Conservation (phyloP, 2,888 invertebrate genomes). For the Erebia palarica region DNA sequence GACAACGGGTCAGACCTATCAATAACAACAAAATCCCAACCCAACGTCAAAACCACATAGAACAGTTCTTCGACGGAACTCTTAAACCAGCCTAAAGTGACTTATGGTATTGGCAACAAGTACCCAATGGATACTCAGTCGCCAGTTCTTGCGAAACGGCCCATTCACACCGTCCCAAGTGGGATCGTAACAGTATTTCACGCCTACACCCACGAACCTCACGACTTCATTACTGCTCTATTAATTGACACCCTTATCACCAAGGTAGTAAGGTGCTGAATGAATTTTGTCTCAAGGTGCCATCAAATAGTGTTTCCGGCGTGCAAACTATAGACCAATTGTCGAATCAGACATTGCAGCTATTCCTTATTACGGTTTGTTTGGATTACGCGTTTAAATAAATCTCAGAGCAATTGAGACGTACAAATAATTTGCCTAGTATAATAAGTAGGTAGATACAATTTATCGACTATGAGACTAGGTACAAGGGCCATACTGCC, state of each 20-base stretch:
- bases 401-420: neutral
- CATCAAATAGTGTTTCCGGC: slow-evolving; percentile 20
- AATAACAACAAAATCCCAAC: too few relatives aligned
- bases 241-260: slow-evolving; percentile 4
- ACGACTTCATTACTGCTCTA: slow-evolving; percentile 20
- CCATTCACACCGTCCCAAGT: slow-evolving; percentile 34
- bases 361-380: slow-evolving; percentile 4
- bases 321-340: slow-evolving; percentile 19
- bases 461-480: too few relatives aligned
- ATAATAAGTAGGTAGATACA: neutral
- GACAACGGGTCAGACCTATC: too few relatives aligned
- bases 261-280: neutral
- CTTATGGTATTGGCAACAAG: slow-evolving; percentile 24
- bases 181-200: slow-evolving; percentile 58
- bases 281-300: slow-evolving; percentile 5
- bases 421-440: neutral
- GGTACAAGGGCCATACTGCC: too few relatives aligned
- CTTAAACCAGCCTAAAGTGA: slow-evolving; percentile 23
- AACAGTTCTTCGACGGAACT: neutral
- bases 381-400: neutral
- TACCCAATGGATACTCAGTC: slow-evolving; percentile 22
- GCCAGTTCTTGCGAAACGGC: slow-evolving; percentile 33
- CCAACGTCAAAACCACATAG: too few relatives aligned
- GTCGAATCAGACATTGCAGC: slow-evolving; percentile 10
- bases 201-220: slow-evolving; percentile 62